phyloP scores from a whole-genome alignment of 2,888 invertebrate genomes.

The Campaea margaritaria region DNA sequence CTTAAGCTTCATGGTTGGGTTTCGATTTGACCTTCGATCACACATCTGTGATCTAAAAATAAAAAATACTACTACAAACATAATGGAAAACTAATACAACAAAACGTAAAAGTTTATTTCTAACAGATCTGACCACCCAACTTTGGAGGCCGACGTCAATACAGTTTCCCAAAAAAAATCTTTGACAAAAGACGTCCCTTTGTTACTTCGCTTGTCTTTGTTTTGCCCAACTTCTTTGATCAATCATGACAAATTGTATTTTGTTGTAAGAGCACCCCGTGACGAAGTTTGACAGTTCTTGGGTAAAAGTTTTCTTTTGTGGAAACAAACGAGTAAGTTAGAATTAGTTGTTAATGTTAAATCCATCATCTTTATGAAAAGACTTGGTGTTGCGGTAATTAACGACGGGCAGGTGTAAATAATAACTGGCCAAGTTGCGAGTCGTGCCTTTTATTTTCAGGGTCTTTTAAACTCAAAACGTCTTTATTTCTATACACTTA shows the following conservation, averaged over 20 bases:
- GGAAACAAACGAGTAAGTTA: conserved; percentile 62
- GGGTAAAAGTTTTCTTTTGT: conserved; percentile 64
- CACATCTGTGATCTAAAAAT: conserved; percentile 3
- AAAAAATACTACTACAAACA: conserved; percentile 13
- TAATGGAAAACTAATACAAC: conserved; percentile 19
- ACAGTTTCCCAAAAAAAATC: conserved; percentile 52
- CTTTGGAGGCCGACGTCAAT: conserved; percentile 42
- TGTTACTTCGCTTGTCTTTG: conserved; percentile 64
- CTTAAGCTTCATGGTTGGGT: neutral
- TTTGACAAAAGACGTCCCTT: conserved; percentile 60
- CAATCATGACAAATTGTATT: conserved; percentile 83
- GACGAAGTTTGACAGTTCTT: conserved; percentile 75
- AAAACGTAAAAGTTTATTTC: conserved; percentile 28
- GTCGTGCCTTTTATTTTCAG: no score
- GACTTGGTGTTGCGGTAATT: conserved; percentile 27
- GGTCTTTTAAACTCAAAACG: no score
- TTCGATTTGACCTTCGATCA: neutral
- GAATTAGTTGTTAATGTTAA: conserved; percentile 62
- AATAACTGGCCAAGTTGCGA: no score
- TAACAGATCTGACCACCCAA: conserved; percentile 38
- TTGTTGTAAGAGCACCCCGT: conserved; percentile 71
- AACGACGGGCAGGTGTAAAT: conserved; percentile 16
- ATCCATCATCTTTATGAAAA: conserved; percentile 41
- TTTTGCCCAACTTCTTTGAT: conserved; percentile 77
- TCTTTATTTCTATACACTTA: no score